Evolutionary conservation across 2,888 invertebrate species (phyloP).

Genomic region (Ormyrus nitidulus): DNA sequence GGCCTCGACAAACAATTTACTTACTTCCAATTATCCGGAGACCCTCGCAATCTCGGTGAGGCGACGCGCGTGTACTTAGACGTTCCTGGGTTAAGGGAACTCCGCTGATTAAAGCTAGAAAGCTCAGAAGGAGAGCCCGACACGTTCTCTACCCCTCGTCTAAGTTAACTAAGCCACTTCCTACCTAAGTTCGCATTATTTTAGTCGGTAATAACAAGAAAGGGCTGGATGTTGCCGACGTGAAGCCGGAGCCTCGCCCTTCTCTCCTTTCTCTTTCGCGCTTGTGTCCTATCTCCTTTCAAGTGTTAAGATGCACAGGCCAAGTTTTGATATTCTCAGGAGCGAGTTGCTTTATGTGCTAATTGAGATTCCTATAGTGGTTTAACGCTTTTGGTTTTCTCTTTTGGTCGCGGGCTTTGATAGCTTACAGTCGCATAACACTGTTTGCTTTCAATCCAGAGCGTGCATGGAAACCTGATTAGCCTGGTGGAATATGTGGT

Average conservation of each 20-base stretch:
- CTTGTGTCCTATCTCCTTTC: too few relatives aligned
- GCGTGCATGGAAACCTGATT: too few relatives aligned
- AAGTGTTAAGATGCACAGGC: neutral
- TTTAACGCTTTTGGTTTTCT: neutral
- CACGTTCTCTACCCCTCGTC: neutral
- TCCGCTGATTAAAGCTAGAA: conserved; percentile 35
- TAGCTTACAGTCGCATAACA: neutral
- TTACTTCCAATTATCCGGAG: too few relatives aligned
- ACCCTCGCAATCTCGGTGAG: too few relatives aligned
- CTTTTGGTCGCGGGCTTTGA: neutral
- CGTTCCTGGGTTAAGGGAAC: neutral
- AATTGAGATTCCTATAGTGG: neutral
- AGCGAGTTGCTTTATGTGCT: neutral
- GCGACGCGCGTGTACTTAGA: too few relatives aligned
- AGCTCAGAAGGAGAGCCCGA: neutral
- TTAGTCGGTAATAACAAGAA: conserved; percentile 61
- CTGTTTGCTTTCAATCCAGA: too few relatives aligned
- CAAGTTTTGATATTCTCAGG: conserved; percentile 7
- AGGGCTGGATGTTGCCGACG: conserved; percentile 25
- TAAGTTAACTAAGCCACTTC: conserved; percentile 57
- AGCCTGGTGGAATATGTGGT: too few relatives aligned
- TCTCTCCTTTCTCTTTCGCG: too few relatives aligned
- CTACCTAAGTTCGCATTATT: conserved; percentile 59
- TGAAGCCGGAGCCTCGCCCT: neutral
- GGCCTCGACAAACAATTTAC: too few relatives aligned